Evolutionary conservation across 2,888 invertebrate species (phyloP).

Genomic region (Megastigmus dorsalis): DNA sequence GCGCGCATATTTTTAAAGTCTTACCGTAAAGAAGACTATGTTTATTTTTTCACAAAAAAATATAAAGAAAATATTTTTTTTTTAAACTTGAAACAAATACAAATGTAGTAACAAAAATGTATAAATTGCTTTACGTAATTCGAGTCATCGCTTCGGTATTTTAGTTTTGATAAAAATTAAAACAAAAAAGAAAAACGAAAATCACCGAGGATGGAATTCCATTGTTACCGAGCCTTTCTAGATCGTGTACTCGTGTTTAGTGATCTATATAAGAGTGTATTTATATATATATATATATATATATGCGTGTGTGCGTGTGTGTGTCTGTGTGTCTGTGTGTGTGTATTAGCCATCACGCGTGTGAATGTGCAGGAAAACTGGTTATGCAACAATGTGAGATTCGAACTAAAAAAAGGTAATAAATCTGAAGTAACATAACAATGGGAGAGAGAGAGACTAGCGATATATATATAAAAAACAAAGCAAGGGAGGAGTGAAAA

Average conservation of each 20-base stretch:
- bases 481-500: slow-evolving; percentile 10
- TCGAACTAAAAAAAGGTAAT: slow-evolving; percentile 30
- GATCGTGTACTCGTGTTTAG: background rate
- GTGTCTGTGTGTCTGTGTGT: background rate
- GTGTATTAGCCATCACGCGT: background rate
- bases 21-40: background rate
- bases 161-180: too few relatives aligned
- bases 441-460: slow-evolving; percentile 36
- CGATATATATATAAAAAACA: slow-evolving; percentile 29
- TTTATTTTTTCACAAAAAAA: slow-evolving; percentile 16
- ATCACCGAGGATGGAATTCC: slow-evolving; percentile 25
- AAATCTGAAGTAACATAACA: slow-evolving; percentile 33
- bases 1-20: slow-evolving; percentile 25
- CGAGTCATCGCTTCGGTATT: slow-evolving; percentile 18
- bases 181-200: slow-evolving; percentile 12
- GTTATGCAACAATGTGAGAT: slow-evolving; percentile 2
- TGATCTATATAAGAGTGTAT: too few relatives aligned
- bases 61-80: background rate
- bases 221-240: background rate
- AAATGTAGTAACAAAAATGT: slow-evolving; percentile 22
- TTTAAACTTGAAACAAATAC: slow-evolving; percentile 35
- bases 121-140: slow-evolving; percentile 8
- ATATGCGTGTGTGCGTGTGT: background rate
- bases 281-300: background rate
- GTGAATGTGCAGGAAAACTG: slow-evolving; percentile 21